Conservation (phyloP, 2,797 vertebrate species). For the Premnoplex brunnescens region DNA sequence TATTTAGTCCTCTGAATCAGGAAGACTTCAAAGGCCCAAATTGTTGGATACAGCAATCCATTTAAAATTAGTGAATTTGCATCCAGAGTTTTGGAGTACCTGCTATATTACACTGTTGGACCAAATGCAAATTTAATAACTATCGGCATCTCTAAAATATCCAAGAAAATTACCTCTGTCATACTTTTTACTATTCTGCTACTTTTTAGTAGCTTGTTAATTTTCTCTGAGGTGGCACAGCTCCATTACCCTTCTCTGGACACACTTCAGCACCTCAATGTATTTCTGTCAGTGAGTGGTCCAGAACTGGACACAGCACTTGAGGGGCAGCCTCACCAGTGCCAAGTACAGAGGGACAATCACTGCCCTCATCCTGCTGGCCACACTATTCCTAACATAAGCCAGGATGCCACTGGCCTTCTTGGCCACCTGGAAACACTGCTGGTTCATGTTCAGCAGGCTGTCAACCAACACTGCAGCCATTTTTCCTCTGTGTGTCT, state of each 20-base stretch:
- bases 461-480: fast-evolving
- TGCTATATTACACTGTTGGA: background rate
- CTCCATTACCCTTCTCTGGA: background rate
- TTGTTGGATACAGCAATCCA: background rate
- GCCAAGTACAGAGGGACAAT: background rate
- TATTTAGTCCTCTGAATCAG: background rate
- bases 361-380: background rate
- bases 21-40: background rate
- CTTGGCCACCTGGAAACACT: background rate
- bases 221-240: background rate
- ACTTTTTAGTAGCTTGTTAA: background rate
- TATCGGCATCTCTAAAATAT: background rate
- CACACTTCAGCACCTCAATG: background rate
- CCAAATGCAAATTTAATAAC: background rate
- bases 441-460: background rate
- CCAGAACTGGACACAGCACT: background rate
- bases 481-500: background rate
- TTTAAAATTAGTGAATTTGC: background rate
- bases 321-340: background rate
- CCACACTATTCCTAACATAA: too few species aligned
- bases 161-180: background rate
- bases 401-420: background rate
- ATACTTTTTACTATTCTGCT: background rate
- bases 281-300: background rate
- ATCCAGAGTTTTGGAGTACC: background rate